Base-by-base conservation (phyloP, 2,888 invertebrate genomes). In the Catocala sponsa region DNA sequence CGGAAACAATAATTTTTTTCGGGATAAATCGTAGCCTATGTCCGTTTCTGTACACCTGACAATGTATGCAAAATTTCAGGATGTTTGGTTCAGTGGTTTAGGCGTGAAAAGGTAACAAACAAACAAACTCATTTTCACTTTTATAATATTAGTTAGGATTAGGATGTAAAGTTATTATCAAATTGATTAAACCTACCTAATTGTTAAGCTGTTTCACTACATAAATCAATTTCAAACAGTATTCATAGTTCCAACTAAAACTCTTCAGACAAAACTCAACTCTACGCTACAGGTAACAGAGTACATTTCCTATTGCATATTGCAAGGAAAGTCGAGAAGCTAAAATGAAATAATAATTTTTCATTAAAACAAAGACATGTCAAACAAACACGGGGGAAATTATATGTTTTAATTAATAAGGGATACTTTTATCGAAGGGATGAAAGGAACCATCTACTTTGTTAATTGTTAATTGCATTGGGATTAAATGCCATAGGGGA, bases 351-450 rank as follows among this genome's bases (percentile, higher is more conserved):
- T 74, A 63, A 83, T 85, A 63, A 76, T 81, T 87, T 88, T 85
- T 88, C 87, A 88, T 81, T 80, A 75, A 80, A 87, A 87, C 86
- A 86, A 85, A 85, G 85, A 80, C 76, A 74, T 77, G 82, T 81
- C 82, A 77, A 74, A 73, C 65, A 76, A 78, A 78, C 64, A 69
- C 64, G 60, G 68, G 63, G 67, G 72, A 59, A 70, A 70, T 72
- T 73, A 65, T 72, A 65, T 54, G 62, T 68, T 71, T 72, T 74
- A 63, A 75, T 75, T 70, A 76, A 76, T 76, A 59, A 61, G 57
- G 64, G 58, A 13, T 56, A 72, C 65, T 74, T 71, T 77, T 68
- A 63, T 59, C 55, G 57, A 49, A 55, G 49, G 62, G 57, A 50
- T 59, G 63, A 58, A 69, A 64, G 63, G 60, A 12, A 42, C 10